Evolutionary conservation across 23 tunicate species (phyloP), one percentile per base, ranked within the genome.

Genomic region (Styela plicata): DNA sequence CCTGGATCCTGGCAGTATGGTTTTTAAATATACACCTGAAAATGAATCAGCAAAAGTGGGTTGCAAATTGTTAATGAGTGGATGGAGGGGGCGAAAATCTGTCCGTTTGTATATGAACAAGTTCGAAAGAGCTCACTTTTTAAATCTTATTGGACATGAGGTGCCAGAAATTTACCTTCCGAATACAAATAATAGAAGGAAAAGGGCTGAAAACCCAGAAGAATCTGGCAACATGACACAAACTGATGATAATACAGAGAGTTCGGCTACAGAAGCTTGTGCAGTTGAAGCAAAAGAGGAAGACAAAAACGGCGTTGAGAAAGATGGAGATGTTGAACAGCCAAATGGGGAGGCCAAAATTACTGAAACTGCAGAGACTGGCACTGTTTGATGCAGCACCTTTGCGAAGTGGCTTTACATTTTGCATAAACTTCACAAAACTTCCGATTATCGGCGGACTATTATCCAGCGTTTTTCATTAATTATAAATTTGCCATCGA

Each of bases 41-140:
- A 64, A 76, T 52, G 80, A 82, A 0, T 34, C 81, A 3, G 89
- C 84, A 18, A 74, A 52, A 2, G 91, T 89, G 31, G 63, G 61
- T 2, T 84, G 89, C 77, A 91, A 84, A 2, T 68, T 95, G 52
- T 78, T 90, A 2, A 79, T 95, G 85, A 86, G 92, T 44, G 99
- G 90, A 0, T 95, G 99, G 99, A 89, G 81, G 63, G 99, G 99
- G 10, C 33, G 33, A n/a, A 36, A 65, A 16, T 81, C 96, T 21
- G 65, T 83, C 34, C 82, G 99, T 3, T 44, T 90, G 33, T 95
- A 95, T 74, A 74, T 95, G 82, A 81, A 76, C 70, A 86, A 82
- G 83, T 71, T 82, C 63, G 99, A 95, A 63, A 73, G 99, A 26
- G 94, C 94, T 86, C 99, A 95, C 34, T 88, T 79, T 63, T 85